Evolutionary conservation across 2,113 vertebrate genomes (phyloP), one percentile per base, ranked within the genome.

Genomic region (Psettodes erumei): DNA sequence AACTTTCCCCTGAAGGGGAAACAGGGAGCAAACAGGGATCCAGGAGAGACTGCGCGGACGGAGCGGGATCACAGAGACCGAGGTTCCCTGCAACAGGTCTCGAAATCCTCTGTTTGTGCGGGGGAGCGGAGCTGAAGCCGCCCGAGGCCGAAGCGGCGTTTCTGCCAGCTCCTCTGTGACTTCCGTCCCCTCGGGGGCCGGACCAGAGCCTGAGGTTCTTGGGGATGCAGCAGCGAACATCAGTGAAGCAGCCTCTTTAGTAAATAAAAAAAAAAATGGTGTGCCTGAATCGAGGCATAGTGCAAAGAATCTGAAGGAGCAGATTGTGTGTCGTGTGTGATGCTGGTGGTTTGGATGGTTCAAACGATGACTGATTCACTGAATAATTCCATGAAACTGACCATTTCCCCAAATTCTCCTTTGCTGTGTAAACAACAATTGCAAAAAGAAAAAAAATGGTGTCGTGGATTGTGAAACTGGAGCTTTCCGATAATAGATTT

Each of bases 1-100:
- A 21, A 47, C 13, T 15, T 23, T 25, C 23, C 32, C 42, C 72
- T 43, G 4, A 30, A 27, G 18, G 8, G 1, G 27, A 50, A 8
- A 56, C n/a, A 11, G 4, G 60, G 12, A 40, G 23, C 8, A 4
- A 38, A 48, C 23, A 23, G 16, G 4, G 0, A 13, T 40, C 30
- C 15, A 32, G 13, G 16, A 35, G 58, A 35, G 6, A 40, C 16
- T 21, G 19, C 30, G 10, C 32, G 28, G 1, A 59, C 27, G 28
- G 21, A 25, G 30, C 21, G 21, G 37, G 21, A 40, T 54, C 23
- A 42, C 13, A 13, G 19, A 5, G 48, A 27, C 48, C n/a, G 37
- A 35, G 13, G 53, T 48, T 56, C 21, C 61, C 40, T 63, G 59
- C 21, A 59, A 27, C 5, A 45, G 54, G 30, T 65, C 38, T 65